Base-by-base conservation (phyloP, 2,888 invertebrate genomes). In the Ophioninae sp. region DNA sequence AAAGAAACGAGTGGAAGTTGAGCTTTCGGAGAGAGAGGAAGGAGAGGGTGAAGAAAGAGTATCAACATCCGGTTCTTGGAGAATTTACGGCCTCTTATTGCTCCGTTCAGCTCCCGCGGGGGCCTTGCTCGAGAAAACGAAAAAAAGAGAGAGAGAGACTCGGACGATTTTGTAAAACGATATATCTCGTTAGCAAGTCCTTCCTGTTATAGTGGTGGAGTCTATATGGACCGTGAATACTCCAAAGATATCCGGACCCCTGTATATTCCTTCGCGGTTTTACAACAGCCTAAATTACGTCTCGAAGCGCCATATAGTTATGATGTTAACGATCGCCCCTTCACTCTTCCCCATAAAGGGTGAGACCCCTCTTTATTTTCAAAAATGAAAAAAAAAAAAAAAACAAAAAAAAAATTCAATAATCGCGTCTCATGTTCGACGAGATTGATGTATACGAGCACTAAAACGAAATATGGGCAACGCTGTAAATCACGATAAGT, bases 221-320 rank as follows among this genome's bases (percentile, higher is more conserved):
- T 6, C 51, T 51, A 81, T 78, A 65, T 67, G 68, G 59, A 64
- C 56, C 59, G 65, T 64, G 44, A 39, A 44, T 69, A 68, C 63
- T 74, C 65, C 61, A 68, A 67, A 82, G 63, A 78, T 80, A 73
- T 63, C 68, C 64, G 74, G 75, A 73, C 61, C 84, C 81, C 86
- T 84, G 87, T 79, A 83, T 85, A 87, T 86, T 86, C 86, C 81
- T 87, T 84, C 85, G 88, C 82, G 88, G 88, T 90, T 91, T 92
- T 91, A 91, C 91, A 91, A 88, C 90, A 89, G 88, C 90, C 91
- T 91, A 91, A 92, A 92, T 92, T 91, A 92, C 89, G 85, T 85
- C 83, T 79, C 85, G 86, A 71, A 68, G 64, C 69, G 88, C 88
- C 88, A 88, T 88, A 88, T 88, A 87, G 90, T 90, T 91, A 90